Conservation (phyloP, 1,140 invertebrate genomes). For the Argopecten irradians region DNA sequence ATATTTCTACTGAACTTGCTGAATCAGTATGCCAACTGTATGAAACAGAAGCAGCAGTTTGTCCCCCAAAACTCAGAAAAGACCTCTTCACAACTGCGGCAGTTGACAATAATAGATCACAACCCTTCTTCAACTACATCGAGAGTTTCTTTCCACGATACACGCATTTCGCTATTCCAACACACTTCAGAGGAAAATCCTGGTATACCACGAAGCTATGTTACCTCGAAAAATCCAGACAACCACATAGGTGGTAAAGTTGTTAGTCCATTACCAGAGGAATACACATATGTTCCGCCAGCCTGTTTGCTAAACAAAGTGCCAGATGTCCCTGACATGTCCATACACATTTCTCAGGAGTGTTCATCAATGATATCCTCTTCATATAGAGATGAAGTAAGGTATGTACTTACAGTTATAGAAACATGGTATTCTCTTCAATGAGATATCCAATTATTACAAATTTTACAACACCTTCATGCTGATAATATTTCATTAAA, state of each 20-base stretch:
- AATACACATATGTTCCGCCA: conserved; percentile 26
- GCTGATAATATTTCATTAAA: not conserved
- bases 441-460: no score
- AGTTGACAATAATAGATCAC: conserved; percentile 63
- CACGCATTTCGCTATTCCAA: conserved; percentile 57
- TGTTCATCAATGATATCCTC: not conserved
- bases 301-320: not conserved
- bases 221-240: not conserved
- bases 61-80: conserved; percentile 33
- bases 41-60: conserved; percentile 27
- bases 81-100: conserved; percentile 55
- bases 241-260: not conserved
- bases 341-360: not conserved
- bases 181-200: conserved; percentile 37
- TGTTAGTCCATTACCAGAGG: conserved; percentile 29
- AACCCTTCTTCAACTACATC: conserved; percentile 57
- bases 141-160: conserved; percentile 57
- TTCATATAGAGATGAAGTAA: not conserved
- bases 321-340: not conserved
- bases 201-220: not conserved
- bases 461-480: no score
- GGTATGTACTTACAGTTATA: not conserved
- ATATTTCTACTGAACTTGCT: conserved; percentile 29
- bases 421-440: no score
- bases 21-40: conserved; percentile 33